Base-by-base conservation (phyloP, 1,140 invertebrate species). In the Orius laevigatus region DNA sequence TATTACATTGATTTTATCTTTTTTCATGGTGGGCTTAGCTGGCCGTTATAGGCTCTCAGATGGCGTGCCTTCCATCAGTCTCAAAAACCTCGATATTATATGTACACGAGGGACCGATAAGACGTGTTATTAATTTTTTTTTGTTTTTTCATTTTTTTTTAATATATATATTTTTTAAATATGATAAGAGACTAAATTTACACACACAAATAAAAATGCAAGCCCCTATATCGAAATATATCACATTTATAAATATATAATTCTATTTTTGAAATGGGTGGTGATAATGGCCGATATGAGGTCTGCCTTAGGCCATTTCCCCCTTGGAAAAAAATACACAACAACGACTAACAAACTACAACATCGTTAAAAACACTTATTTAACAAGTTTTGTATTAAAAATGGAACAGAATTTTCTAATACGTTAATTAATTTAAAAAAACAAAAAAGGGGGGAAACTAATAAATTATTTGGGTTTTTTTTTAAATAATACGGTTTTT, bases 401-500 rank as follows among this genome's bases (percentile, higher is more conserved):
- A 45, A 25, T 16, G n/a, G 12, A 47, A 47, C 14, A 47, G 20
- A 48, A 48, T n/a, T 47, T 33, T 18, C 34, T 16, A 16, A n/a
- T 16, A 38, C 36, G 15, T 16, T 38, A 12, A 38, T 34, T 38
- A 12, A 16, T 38, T 38, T n/a, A 34, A 34, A 38, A 12, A 12
- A 38, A 38, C 15, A 12, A 38, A 38, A 38, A 4, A 38, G 11
- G 5, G 8, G 33, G 36, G 15, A 12, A 68, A 65, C 67, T 68
- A 69, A 72, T 71, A 73, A 72, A 73, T 74, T 73, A 72, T 73
- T 74, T 74, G 71, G 71, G 74, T 71, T 73, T 56, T 42, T 40
- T 19, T 42, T 14, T 6, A 16, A 16, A 25, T 68, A 68, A 72
- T 70, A 68, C 66, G 67, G 66, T 25, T 25, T 70, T 64, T 47